Evolutionary conservation across 2,888 invertebrate species (phyloP).

Genomic region (Anthoptus insignis): DNA sequence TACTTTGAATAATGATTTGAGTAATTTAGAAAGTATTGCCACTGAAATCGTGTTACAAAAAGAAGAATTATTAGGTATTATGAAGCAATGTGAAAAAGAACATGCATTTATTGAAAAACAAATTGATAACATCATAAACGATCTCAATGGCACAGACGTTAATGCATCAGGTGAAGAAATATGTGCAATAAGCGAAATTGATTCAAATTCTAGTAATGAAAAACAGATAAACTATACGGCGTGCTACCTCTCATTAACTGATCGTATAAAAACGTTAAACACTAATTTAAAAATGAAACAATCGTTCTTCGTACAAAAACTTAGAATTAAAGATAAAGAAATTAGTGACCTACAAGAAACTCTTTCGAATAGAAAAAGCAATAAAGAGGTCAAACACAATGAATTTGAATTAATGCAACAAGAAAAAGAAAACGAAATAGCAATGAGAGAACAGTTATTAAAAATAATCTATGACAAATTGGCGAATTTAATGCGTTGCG

Average conservation of each 20-base stretch:
- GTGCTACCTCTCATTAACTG: not conserved
- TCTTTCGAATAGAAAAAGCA: conserved; percentile 1
- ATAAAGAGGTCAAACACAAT: conserved; percentile 46
- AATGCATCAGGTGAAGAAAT: not conserved
- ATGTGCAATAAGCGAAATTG: not conserved
- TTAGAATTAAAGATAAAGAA: conserved; percentile 48
- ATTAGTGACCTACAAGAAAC: conserved; percentile 44
- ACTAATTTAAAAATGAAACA: conserved; percentile 5
- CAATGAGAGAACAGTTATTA: conserved; percentile 54
- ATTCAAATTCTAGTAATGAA: conserved; percentile 9
- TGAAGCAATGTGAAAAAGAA: conserved; percentile 20
- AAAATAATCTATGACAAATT: conserved; percentile 56
- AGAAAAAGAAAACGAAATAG: conserved; percentile 32
- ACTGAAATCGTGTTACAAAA: conserved; percentile 32
- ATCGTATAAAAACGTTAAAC: conserved; percentile 4
- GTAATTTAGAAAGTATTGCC: conserved; percentile 58
- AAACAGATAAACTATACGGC: conserved; percentile 5
- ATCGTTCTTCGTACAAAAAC: conserved; percentile 18
- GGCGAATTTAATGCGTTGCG: conserved; percentile 49
- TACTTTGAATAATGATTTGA: conserved; percentile 56
- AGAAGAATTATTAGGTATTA: conserved; percentile 20
- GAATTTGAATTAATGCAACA: conserved; percentile 51
- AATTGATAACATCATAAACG: conserved; percentile 20
- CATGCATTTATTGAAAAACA: conserved; percentile 13
- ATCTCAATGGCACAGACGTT: not conserved